phyloP scores from a whole-genome alignment of 35 echinoderm and acorn worm genomes.

The Strongylocentrotus purpuratus region DNA sequence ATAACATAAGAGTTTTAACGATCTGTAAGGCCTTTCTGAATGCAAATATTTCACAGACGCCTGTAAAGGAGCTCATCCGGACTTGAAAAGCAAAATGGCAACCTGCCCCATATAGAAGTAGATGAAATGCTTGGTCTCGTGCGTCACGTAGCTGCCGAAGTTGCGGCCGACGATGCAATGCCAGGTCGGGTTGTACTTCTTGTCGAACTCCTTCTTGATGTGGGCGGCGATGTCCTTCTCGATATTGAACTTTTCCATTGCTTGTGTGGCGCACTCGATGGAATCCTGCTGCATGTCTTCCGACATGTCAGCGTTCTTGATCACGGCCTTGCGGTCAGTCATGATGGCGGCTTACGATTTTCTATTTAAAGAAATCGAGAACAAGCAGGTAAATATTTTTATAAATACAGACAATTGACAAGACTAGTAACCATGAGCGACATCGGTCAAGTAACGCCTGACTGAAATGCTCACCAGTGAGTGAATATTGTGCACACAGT shows the following conservation, averaged over 20 bases:
- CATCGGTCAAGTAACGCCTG: too few species aligned
- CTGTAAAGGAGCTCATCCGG: conserved; percentile 54
- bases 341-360: conserved; percentile 50
- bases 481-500: too few species aligned
- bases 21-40: background rate
- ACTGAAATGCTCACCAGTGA: too few species aligned
- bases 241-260: conserved; percentile 95
- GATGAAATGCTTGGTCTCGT: conserved; percentile 98
- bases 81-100: conserved; percentile 91
- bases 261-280: conserved; percentile 86
- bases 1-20: background rate
- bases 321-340: conserved; percentile 93
- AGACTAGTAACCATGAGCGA: too few species aligned
- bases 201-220: conserved; percentile 98
- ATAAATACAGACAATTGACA: too few species aligned
- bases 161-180: conserved; percentile 97
- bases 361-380: background rate
- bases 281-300: conserved; percentile 93
- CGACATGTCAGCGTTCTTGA: conserved; percentile 96
- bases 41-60: background rate
- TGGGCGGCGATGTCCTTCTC: conserved; percentile 94
- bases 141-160: conserved; percentile 96
- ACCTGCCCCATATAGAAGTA: conserved; percentile 97
- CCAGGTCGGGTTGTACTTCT: conserved; percentile 96
- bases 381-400: background rate